Base-by-base conservation (phyloP, 2,797 vertebrate genomes). In the Avahi laniger region DNA sequence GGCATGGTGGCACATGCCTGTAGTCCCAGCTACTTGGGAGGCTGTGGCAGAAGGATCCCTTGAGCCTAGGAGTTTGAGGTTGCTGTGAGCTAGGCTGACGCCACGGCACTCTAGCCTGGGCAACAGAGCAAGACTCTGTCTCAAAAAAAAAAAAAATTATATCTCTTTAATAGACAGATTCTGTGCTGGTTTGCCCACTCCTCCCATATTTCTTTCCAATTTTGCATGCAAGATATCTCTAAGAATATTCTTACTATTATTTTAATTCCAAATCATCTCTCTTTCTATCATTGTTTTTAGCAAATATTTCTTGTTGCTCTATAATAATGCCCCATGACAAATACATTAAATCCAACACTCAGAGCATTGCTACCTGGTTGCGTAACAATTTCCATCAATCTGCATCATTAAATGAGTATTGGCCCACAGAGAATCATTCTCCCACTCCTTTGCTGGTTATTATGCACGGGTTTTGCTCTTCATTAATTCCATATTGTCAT, bases 181-280 rank as follows among this genome's bases (percentile, higher is more conserved):
- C 1, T 6, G 5, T 69, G 83, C 75, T 75, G 61, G 11, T 48
- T 82, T 96, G 38, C 43, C 38, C 20, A 73, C 26, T n/a, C 30
- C 15, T 86, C 30, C 33, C 65, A 61, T 41, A 79, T 54, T 33
- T 13, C 69, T 95, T 87, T 90, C 48, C 7, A 65, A 70, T 78
- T 82, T 81, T 85, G 85, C 61, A 86, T 24, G 35, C 17, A 89
- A 78, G 12, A 63, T n/a, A 30, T 38, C 15, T 76, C 57, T 79
- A 69, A 54, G 20, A 38, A 43, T 63, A 86, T 54, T 54, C 28
- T 61, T 70, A 84, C 9, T 50, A 12, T 93, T 85, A 70, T 82
- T 89, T 92, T 94, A 90, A 94, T 57, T 90, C 17, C 20, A 81
- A 78, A 80, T 70, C 28, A 90, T 17, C n/a, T 50, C 22, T 83